These are phyloP conservation scores for Diloba caeruleocephala DNA, from an alignment of 2,888 invertebrate genomes.

Conservation along the genomic window DNA sequence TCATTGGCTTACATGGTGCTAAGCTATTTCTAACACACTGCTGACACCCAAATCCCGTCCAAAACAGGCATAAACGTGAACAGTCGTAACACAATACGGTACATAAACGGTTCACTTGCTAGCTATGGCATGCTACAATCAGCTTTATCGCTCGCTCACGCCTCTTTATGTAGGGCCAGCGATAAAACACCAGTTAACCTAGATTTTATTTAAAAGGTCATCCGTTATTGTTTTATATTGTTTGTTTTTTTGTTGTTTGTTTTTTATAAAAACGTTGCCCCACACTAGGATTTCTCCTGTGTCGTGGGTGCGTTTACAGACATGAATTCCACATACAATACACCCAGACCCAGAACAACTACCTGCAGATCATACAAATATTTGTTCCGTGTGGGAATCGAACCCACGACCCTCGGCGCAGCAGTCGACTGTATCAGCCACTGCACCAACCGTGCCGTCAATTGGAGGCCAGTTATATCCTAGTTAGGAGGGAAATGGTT, in stretches of 20 bases:
- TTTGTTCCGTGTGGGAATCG: too few species aligned
- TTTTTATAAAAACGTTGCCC: too few species aligned
- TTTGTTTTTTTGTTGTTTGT: too few species aligned
- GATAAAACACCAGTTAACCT: conserved; percentile 48
- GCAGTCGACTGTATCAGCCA: too few species aligned
- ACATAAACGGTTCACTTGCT: conserved; percentile 10
- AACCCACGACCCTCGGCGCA: too few species aligned
- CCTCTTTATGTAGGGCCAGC: conserved; percentile 36
- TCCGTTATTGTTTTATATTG: conserved; percentile 39
- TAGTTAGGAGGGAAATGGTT: too few species aligned
- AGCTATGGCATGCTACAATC: conserved; percentile 26
- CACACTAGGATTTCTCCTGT: too few species aligned
- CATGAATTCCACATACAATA: too few species aligned
- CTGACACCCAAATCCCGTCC: not conserved
- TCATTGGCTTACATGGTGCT: not conserved
- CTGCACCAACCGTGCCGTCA: too few species aligned
- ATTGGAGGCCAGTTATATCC: not conserved
- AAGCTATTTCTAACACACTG: not conserved
- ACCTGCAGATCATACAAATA: too few species aligned
- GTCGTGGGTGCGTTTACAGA: too few species aligned
- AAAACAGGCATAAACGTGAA: conserved; percentile 3
- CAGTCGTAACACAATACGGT: conserved; percentile 14
- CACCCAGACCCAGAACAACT: too few species aligned
- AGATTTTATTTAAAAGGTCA: conserved; percentile 48
- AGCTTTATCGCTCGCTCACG: conserved; percentile 36